phyloP scores from a whole-genome alignment of 2,113 vertebrate genomes.

The Sebastes fasciatus region DNA sequence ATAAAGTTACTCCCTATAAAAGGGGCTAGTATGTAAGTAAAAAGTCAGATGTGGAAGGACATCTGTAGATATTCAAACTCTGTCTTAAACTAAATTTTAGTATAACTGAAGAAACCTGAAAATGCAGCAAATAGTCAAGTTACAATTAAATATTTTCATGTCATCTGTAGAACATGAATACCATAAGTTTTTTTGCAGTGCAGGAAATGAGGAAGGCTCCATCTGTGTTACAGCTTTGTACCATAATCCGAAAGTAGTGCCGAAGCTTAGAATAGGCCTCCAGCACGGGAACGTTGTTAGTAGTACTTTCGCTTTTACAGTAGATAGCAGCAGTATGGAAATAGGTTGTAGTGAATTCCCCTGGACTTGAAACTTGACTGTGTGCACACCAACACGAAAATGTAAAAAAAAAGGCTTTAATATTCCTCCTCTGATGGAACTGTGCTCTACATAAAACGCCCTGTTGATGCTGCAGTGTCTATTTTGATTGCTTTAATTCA shows the following conservation, averaged over 20 bases:
- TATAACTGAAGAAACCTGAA: not conserved
- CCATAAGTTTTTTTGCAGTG: not conserved
- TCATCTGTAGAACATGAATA: not conserved
- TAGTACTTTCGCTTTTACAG: slow-evolving; percentile 63
- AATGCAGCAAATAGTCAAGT: not conserved
- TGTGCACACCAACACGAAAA: slow-evolving; percentile 7
- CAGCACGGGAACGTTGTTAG: slow-evolving; percentile 28
- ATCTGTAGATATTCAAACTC: not conserved
- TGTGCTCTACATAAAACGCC: not conserved
- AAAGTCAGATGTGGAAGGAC: not conserved
- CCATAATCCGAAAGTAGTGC: slow-evolving; percentile 32
- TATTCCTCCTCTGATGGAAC: slow-evolving; percentile 32
- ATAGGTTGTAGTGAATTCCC: slow-evolving; percentile 76
- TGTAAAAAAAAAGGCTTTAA: slow-evolving; percentile 24
- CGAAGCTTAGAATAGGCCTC: slow-evolving; percentile 24
- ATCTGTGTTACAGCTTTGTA: slow-evolving; percentile 14
- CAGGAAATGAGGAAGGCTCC: not conserved
- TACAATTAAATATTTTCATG: not conserved
- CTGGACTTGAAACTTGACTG: slow-evolving; percentile 59
- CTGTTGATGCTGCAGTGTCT: not conserved
- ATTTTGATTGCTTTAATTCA: slow-evolving; percentile 8
- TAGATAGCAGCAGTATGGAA: slow-evolving; percentile 62
- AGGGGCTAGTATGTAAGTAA: not conserved
- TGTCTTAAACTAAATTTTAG: not conserved
- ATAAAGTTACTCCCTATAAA: not conserved